Base-by-base conservation (phyloP, 1,140 invertebrate genomes). In the Phymorhynchus buccinoides region DNA sequence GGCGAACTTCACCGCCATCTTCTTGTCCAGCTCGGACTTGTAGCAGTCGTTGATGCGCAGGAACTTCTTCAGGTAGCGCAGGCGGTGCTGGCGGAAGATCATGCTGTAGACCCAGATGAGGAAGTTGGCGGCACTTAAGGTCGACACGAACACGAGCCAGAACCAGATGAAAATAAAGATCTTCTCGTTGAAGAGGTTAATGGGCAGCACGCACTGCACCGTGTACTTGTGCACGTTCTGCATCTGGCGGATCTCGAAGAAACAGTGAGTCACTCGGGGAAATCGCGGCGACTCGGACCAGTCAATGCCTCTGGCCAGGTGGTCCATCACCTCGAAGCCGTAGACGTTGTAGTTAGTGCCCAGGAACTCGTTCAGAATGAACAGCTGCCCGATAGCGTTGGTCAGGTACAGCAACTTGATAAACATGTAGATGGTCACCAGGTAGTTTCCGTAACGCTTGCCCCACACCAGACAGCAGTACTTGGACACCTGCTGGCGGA, bases 101-200 rank as follows among this genome's bases (percentile, higher is more conserved):
- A 92, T 92, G 52, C 89, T 92, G 89, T 94, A 94, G 52, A 92
- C 87, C 93, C 93, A 94, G 52, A 91, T 88, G 32, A 94, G 87
- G 84, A 94, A 93, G 84, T 92, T 93, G 78, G 94, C 91, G 30
- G 93, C 89, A 86, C 94, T 94, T 78, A 94, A 91, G 27, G 93
- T 89, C 42, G 94, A 92, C 16, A 95, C 93, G 88, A 94, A 94
- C n/a, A 95, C 93, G 82, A 94, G 93, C 94, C 94, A 95, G 89
- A 95, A 95, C 94, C 94, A 95, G 78, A 95, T 92, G 88, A 95
- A 94, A 84, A 95, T 93, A 88, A 94, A 95, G 81, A 95, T 94
- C 88, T 95, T 95, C 89, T 94, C 94, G 89, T 95, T 94, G 90
- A 95, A 95, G 42, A 95, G 91, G 88, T 95, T 95, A 81, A 95